Evolutionary conservation across 2,797 vertebrate species (phyloP), one percentile per base, ranked within the genome.

Genomic region (Pangasius macronema): DNA sequence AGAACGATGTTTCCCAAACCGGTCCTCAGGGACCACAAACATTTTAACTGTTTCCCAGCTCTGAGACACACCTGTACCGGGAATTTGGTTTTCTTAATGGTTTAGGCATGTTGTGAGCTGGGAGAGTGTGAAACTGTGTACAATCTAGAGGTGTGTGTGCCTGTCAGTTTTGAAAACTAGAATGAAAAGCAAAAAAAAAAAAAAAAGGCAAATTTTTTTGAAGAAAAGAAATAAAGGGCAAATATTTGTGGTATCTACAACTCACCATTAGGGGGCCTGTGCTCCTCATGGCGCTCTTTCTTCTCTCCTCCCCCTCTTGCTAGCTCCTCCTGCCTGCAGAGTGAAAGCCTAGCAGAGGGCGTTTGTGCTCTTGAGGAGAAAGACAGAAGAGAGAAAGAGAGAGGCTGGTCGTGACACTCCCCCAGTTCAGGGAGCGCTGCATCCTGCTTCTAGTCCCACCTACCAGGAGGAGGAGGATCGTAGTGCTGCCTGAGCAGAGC

Each of bases 401-500:
- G 88, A 87, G 89, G 91, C 87, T 86, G 85, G 24, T 67, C 46
- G 61, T 82, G 90, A 89, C 91, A 90, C 91, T 89, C 92, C 90
- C 82, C 81, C 88, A 85, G 73, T 73, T 24, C 88, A 87, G 75
- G 70, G 86, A 90, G 86, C 82, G 63, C 87, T 85, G 86, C 86
- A 90, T 84, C 85, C 89, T 84, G 86, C 81, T 77, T 76, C 73
- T 83, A 87, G 85, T 79, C 87, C 86, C 83, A 59, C 91, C 91
- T 84, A 82, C 86, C 89, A 90, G 86, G 94, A 93, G 93, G 94
- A 89, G 96, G 95, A 95, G 97, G 96, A 96, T 95, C 96, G 91
- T 95, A 93, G 96, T 95, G 95, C 95, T 95, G 96, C 95, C 95
- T 95, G 94, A 96, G 96, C 96, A 96, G 92, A 97, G 95, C 97